Conservation (phyloP, 2,888 invertebrate species). For the Crioceris asparagi region DNA sequence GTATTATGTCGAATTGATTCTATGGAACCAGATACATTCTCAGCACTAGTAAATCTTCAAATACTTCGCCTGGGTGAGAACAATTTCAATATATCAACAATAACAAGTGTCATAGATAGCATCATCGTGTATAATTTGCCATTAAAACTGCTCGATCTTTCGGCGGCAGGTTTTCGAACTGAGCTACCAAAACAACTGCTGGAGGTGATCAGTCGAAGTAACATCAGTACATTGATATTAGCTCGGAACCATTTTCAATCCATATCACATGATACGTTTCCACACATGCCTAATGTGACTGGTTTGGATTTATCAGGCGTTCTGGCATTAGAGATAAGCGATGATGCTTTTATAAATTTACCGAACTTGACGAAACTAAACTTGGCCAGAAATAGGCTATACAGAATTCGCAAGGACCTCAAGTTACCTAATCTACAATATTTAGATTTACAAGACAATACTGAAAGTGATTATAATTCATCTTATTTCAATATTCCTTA, state of each 20-base stretch:
- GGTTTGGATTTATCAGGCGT: constrained; percentile 46
- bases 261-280: constrained; percentile 42
- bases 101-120: constrained; percentile 37
- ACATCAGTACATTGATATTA: constrained; percentile 40
- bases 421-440: constrained; percentile 38
- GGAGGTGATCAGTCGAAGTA: constrained; percentile 41
- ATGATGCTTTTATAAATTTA: constrained; percentile 42
- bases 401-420: constrained; percentile 42
- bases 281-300: constrained; percentile 44
- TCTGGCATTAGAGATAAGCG: constrained; percentile 39
- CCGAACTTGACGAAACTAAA: constrained; percentile 44
- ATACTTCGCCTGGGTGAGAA: constrained; percentile 45
- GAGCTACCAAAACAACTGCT: constrained; percentile 40
- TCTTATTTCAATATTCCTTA: constrained; percentile 43
- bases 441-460: constrained; percentile 45
- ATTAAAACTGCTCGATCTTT: constrained; percentile 41
- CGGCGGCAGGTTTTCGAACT: constrained; percentile 45
- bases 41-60: constrained; percentile 38
- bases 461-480: constrained; percentile 33
- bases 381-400: constrained; percentile 44
- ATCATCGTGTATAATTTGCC: constrained; percentile 36
- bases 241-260: constrained; percentile 47
- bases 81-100: constrained; percentile 38
- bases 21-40: constrained; percentile 43
- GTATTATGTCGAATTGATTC: constrained; percentile 44